Percentiles rank a stretch among this genome's conserved stretches.
Evolutionary conservation across 2,888 invertebrate species (phyloP).

Genomic region (Cerceris ruficornis): DNA sequence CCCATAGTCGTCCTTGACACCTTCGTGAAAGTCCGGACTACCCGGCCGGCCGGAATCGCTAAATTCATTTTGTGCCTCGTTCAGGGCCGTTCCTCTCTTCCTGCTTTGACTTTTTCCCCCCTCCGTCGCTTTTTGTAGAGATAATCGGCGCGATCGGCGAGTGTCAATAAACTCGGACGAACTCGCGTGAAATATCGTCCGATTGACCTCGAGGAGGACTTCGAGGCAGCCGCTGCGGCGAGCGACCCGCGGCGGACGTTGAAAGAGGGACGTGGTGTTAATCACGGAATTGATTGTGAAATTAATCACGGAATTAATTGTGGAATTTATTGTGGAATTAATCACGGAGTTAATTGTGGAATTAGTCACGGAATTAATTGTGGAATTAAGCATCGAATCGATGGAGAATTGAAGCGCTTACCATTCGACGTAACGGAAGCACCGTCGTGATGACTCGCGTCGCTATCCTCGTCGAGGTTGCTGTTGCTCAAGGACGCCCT

Average conservation of each 20-base stretch:
- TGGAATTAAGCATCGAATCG: not conserved
- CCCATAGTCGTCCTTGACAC: slow-evolving; percentile 66
- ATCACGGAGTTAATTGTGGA: too few relatives aligned
- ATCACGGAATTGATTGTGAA: too few relatives aligned
- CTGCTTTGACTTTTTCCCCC: not conserved
- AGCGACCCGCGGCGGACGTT: too few relatives aligned
- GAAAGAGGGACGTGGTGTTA: too few relatives aligned
- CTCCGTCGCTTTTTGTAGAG: not conserved
- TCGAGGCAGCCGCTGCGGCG: not conserved
- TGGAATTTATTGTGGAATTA: too few relatives aligned
- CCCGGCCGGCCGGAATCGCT: slow-evolving; percentile 19
- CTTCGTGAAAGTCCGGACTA: slow-evolving; percentile 50
- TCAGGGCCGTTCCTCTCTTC: not conserved
- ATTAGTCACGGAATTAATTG: too few relatives aligned
- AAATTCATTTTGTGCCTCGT: slow-evolving; percentile 24
- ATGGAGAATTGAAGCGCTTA: slow-evolving; percentile 75
- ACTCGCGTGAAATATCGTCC: not conserved
- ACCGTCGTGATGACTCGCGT: slow-evolving; percentile 82
- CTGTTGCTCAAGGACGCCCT: slow-evolving; percentile 83
- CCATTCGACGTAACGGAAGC: slow-evolving; percentile 84
- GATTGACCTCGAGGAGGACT: not conserved
- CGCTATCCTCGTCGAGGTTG: slow-evolving; percentile 84
- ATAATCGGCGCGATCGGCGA: slow-evolving; percentile 5
- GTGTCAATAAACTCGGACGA: slow-evolving; percentile 2
- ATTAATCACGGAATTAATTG: too few relatives aligned